Evolutionary conservation across 2,797 vertebrate genomes (phyloP).

Genomic region (Tangara arthus): DNA sequence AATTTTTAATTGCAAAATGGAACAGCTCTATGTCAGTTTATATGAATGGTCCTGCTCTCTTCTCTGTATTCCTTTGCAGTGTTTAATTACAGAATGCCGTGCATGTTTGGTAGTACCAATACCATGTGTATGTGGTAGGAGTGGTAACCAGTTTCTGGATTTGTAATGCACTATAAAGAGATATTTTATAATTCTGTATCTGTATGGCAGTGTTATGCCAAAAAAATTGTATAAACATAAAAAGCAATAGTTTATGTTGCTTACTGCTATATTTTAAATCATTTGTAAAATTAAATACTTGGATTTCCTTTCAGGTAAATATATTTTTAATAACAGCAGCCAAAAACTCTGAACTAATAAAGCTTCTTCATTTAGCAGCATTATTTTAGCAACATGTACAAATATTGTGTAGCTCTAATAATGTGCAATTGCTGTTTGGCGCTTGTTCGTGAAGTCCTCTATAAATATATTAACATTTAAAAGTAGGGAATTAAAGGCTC

Average conservation of each 20-base stretch:
- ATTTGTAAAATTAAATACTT: conserved; percentile 67
- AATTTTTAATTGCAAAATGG: background rate
- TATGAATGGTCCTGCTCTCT: conserved; percentile 26
- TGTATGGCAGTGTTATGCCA: conserved; percentile 74
- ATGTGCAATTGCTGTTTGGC: conserved; percentile 51
- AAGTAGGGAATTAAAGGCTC: conserved; percentile 42
- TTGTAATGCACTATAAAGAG: conserved; percentile 67
- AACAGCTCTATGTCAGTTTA: background rate
- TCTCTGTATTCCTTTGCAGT: conserved; percentile 30
- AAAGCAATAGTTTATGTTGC: conserved; percentile 73
- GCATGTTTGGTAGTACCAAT: conserved; percentile 67
- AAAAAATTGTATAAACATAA: conserved; percentile 61
- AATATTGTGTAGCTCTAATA: conserved; percentile 47
- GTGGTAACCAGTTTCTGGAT: conserved; percentile 76
- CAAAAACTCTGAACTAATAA: conserved; percentile 60
- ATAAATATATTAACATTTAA: conserved; percentile 3
- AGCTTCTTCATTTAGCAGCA: conserved; percentile 48
- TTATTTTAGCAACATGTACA: conserved; percentile 56
- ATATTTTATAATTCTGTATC: conserved; percentile 75
- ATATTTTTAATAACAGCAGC: conserved; percentile 73
- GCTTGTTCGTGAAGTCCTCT: conserved; percentile 43
- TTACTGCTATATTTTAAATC: conserved; percentile 72
- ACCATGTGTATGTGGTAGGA: conserved; percentile 73
- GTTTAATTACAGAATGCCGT: conserved; percentile 50
- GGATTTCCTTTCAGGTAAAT: conserved; percentile 70